Percentiles rank a stretch among this genome's conserved stretches.
Conservation (phyloP, 2,797 vertebrate species). For the Staurois parvus region DNA sequence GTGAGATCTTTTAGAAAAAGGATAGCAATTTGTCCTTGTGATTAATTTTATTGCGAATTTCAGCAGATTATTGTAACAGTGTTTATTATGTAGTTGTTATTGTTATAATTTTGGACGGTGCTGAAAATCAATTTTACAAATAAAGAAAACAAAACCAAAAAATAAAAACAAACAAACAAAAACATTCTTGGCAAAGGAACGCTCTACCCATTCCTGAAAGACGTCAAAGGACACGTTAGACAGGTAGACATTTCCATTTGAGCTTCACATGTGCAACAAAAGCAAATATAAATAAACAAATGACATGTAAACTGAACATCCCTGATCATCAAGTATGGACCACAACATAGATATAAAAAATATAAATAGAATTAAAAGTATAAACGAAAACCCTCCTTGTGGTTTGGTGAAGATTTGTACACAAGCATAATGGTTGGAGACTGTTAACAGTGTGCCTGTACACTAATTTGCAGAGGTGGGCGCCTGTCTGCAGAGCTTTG, state of each 20-base stretch:
- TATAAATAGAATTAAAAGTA: slow-evolving; percentile 17
- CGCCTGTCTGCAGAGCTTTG: slow-evolving; percentile 78
- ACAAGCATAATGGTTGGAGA: slow-evolving; percentile 43
- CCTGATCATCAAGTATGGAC: slow-evolving; percentile 49
- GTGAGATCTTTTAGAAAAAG: neutral
- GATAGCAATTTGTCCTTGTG: slow-evolving; percentile 41
- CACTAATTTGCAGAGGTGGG: slow-evolving; percentile 75
- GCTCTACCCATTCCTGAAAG: slow-evolving; percentile 29
- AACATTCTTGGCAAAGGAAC: slow-evolving; percentile 62
- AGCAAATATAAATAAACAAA: slow-evolving; percentile 61
- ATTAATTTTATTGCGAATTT: slow-evolving; percentile 69
- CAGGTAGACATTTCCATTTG: slow-evolving; percentile 48
- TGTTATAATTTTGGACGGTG: slow-evolving; percentile 57
- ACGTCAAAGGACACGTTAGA: slow-evolving; percentile 16
- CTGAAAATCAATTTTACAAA: slow-evolving; percentile 62
- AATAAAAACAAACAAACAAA: neutral
- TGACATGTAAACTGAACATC: slow-evolving; percentile 56
- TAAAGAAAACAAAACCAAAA: neutral
- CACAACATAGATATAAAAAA: slow-evolving; percentile 9
- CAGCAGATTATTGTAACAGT: slow-evolving; percentile 67
- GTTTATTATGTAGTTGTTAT: slow-evolving; percentile 38
- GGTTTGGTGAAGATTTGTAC: slow-evolving; percentile 11
- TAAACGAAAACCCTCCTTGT: neutral
- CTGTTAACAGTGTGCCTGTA: slow-evolving; percentile 66
- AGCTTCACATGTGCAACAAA: slow-evolving; percentile 57